Conservation (phyloP, 2,888 invertebrate genomes). For the Drosophila phalerata region DNA sequence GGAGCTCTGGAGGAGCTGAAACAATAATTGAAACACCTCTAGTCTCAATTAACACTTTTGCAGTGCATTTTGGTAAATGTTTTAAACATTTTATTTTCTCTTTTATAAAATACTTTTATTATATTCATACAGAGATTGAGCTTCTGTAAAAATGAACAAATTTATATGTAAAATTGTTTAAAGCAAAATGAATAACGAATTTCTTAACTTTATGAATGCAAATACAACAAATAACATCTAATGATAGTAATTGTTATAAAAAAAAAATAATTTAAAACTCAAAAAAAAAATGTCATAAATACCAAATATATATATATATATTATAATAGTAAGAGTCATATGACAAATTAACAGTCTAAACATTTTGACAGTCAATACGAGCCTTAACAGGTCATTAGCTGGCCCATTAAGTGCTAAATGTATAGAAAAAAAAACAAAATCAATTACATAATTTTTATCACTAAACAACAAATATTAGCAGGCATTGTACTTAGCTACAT, state of each 20-base stretch:
- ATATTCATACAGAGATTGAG: slow-evolving; percentile 48
- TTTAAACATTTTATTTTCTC: slow-evolving; percentile 9
- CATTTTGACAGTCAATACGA: slow-evolving; percentile 56
- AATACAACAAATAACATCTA: slow-evolving; percentile 32
- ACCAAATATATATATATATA: slow-evolving; percentile 43
- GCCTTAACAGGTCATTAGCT: slow-evolving; percentile 16
- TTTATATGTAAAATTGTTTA: slow-evolving; percentile 58
- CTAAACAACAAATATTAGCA: slow-evolving; percentile 48
- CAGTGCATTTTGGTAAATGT: slow-evolving; percentile 63
- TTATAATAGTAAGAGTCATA: slow-evolving; percentile 41
- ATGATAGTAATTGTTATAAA: slow-evolving; percentile 65
- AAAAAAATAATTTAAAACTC: slow-evolving; percentile 22
- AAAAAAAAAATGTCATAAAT: slow-evolving; percentile 3
- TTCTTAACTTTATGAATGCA: slow-evolving; percentile 63
- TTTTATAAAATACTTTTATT: slow-evolving; percentile 7
- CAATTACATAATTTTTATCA: slow-evolving; percentile 51
- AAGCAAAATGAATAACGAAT: slow-evolving; percentile 70
- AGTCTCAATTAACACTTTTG: slow-evolving; percentile 10
- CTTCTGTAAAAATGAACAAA: slow-evolving; percentile 54
- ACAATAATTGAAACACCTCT: slow-evolving; percentile 32
- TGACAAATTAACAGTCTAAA: slow-evolving; percentile 44
- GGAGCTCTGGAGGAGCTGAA: slow-evolving; percentile 83
- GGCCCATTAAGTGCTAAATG: slow-evolving; percentile 20
- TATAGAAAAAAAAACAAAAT: slow-evolving; percentile 13
- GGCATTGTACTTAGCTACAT: slow-evolving; percentile 62